Evolutionary conservation across 2,797 vertebrate species (phyloP), one percentile per base, ranked within the genome.

Genomic region (Tokudaia tokunoshimensis): DNA sequence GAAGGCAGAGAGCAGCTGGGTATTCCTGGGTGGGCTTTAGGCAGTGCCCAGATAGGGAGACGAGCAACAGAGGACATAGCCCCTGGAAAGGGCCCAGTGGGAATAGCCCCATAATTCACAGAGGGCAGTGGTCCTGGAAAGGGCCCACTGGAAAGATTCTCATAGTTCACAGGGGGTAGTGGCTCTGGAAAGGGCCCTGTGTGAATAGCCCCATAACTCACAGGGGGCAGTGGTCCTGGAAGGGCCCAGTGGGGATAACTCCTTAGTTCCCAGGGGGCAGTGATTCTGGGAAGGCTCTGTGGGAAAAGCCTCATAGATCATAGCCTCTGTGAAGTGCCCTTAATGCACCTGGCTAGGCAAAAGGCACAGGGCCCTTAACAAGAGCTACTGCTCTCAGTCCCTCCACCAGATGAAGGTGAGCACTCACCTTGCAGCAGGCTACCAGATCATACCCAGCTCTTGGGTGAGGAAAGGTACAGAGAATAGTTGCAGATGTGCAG

Each of bases 171-270:
- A 1, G 29, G 31, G 15, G 44, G 55, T 55, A 81, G 0, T 59
- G 22, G 13, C 6, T 0, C 61, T 10, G 41, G 37, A 59, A 37
- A 47, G 5, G 7, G 1, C 29, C 55, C 13, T 3, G 19, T 79
- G 81, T n/a, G 72, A 24, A 31, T 2, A 6, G 29, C 26, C 26
- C 10, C 61, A 24, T 61, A 61, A 8, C 9, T 61, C 59, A 61
- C 6, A 61, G 59, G 22, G 59, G 22, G 59, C 59, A 61, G 20
- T 61, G 59, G 59, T 9, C 0, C 61, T 10, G 37, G 37, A 37
- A 44, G 5, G 7, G 1, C n/a, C 65, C 13, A 5, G 19, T 70
- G 80, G 44, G 80, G 17, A 31, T 4, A 11, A 26, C 9, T 24
- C 61, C 24, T 6, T 65, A 65, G 29, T 14, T 65, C 63, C 31